Conservation (phyloP, 2,113 vertebrate genomes). For the Fukomys damarensis region DNA sequence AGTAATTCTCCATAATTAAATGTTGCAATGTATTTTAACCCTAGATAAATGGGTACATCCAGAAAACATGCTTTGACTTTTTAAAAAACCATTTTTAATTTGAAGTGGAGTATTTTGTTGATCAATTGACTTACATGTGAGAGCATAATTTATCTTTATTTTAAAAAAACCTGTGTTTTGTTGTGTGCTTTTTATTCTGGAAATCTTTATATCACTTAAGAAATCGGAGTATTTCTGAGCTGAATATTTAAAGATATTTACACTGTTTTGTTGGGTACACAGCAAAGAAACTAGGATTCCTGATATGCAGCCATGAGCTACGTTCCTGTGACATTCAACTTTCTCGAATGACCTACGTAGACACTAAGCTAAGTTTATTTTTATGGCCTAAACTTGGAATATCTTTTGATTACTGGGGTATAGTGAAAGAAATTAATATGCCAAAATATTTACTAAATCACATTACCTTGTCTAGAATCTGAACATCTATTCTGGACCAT, state of each 20-base stretch:
- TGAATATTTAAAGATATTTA: background rate
- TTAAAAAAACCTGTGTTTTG: background rate
- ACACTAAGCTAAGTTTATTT: background rate
- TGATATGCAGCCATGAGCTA: background rate
- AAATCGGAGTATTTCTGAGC: background rate
- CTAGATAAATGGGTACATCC: background rate
- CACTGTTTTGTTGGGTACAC: background rate
- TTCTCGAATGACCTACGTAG: background rate
- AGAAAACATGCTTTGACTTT: background rate
- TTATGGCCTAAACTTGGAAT: background rate
- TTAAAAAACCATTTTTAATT: background rate
- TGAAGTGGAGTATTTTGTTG: background rate
- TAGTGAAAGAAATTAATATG: background rate
- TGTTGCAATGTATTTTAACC: background rate
- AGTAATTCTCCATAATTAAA: background rate
- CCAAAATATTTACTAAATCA: background rate
- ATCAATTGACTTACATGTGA: background rate
- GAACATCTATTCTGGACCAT: background rate
- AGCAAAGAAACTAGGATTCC: background rate
- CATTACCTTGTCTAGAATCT: background rate
- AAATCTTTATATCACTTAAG: slow-evolving; percentile 9
- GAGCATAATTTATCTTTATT: background rate
- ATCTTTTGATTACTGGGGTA: background rate
- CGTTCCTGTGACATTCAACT: background rate
- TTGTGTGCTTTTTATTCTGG: background rate